Conservation (phyloP, 1,140 invertebrate species). For the Pygmarrhopalites habei region DNA sequence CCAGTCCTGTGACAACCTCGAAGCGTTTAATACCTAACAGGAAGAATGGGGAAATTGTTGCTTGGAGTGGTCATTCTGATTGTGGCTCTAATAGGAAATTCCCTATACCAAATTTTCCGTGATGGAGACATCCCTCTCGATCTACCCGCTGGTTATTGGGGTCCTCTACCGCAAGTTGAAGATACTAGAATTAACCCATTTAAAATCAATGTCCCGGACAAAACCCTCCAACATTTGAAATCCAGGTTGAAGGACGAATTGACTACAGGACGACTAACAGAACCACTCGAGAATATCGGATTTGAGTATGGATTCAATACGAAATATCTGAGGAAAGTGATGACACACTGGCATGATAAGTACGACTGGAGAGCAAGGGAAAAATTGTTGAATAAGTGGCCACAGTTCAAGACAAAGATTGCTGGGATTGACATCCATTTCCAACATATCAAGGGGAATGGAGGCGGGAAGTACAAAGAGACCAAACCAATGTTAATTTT, state of each 20-base stretch:
- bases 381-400: constrained; percentile 45
- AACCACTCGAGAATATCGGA: constrained; percentile 58
- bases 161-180: background rate
- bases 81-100: too few species aligned
- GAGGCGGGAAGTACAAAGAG: constrained; percentile 16
- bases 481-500: constrained; percentile 54
- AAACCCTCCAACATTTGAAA: constrained; percentile 55
- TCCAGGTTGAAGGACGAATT: constrained; percentile 51
- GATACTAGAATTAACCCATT: constrained; percentile 36
- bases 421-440: constrained; percentile 50
- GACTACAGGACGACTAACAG: constrained; percentile 43
- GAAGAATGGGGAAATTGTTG: too few species aligned
- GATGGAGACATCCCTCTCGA: too few species aligned
- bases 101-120: too few species aligned
- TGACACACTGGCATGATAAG: constrained; percentile 50
- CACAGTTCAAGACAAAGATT: constrained; percentile 57
- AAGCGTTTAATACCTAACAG: too few species aligned
- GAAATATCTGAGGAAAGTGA: constrained; percentile 56
- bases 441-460: constrained; percentile 40
- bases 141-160: background rate
- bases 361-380: constrained; percentile 50
- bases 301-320: constrained; percentile 74
- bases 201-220: constrained; percentile 32
- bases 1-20: too few species aligned
- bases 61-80: too few species aligned